Evolutionary conservation across 2,797 vertebrate genomes (phyloP), one percentile per base, ranked within the genome.

Genomic region (Melanogrammus aeglefinus): DNA sequence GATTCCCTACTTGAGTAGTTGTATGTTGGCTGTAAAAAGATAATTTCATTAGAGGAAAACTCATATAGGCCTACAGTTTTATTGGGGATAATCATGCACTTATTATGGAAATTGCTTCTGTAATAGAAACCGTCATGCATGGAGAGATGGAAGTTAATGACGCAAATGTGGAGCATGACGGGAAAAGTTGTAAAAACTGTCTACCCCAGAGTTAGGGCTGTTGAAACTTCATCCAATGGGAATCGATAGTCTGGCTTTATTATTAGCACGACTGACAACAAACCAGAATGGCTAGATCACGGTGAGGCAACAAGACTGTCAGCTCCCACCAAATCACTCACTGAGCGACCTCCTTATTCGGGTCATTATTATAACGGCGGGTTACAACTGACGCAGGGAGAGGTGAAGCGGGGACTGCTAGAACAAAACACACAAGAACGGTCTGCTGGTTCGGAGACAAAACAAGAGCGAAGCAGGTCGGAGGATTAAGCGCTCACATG

Each of bases 181-280:
- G 8, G 6, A 24, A 63, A 63, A 9, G 21, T 24, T 9, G 21
- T 24, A 63, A 63, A 7, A 9, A 24, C 12, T 13, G 57, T 63
- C 47, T 51, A 3, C 47, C 18, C 14, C 4, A 51, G 47, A 51
- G 18, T 51, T 18, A 51, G 47, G 47, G 78, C 5, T 3, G 18
- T 1, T 5, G 33, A 78, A 9, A 31, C 39, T 12, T 7, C 13
- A 73, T 71, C 80, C 79, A 76, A 81, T 83, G 36, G 33, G 63
- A 84, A 78, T 83, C 83, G 86, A 88, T 84, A 81, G 77, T 44
- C 41, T 35, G 44, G 29, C 9, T 9, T 75, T 57, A 78, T 76
- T 75, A 69, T 82, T 75, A 78, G 80, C 74, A 36, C 57, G n/a
- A 78, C 74, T 27, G 14, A 66, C 72, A 74, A 78, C 84, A 83